These are phyloP conservation scores for Huso huso DNA, from an alignment of 2,797 vertebrate species.

Conservation along the genomic window DNA sequence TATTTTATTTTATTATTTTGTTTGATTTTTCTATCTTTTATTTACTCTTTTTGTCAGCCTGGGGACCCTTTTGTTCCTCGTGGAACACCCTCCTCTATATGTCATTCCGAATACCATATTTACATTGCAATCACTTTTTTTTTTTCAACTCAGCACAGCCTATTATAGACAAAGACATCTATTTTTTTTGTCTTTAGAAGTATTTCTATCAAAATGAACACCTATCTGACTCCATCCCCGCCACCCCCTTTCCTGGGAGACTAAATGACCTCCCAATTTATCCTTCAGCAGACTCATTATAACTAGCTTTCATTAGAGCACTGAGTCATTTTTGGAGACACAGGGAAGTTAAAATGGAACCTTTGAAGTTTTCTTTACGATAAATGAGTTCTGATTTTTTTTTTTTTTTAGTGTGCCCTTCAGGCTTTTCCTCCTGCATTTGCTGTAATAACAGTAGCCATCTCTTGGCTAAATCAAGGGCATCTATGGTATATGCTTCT, in stretches of 20 bases:
- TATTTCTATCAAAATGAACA: not conserved
- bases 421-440: not conserved
- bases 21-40: conserved; percentile 16
- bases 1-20: conserved; percentile 29
- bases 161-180: not conserved
- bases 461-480: too few species aligned
- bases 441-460: too few species aligned
- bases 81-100: not conserved
- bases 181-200: not conserved
- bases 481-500: too few species aligned
- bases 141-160: not conserved
- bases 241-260: not conserved
- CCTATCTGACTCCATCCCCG: not conserved
- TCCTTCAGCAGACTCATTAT: not conserved
- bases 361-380: not conserved
- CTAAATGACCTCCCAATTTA: conserved; percentile 1
- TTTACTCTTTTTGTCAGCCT: conserved; percentile 17
- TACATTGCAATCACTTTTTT: too few species aligned
- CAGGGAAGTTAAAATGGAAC: not conserved
- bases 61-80: conserved; percentile 16
- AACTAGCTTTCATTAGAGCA: not conserved
- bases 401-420: not conserved
- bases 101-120: too few species aligned
- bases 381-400: not conserved
- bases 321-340: not conserved